These are phyloP conservation scores for Chymomyza procnemis DNA, from an alignment of 2,888 invertebrate genomes.

Conservation along the genomic window DNA sequence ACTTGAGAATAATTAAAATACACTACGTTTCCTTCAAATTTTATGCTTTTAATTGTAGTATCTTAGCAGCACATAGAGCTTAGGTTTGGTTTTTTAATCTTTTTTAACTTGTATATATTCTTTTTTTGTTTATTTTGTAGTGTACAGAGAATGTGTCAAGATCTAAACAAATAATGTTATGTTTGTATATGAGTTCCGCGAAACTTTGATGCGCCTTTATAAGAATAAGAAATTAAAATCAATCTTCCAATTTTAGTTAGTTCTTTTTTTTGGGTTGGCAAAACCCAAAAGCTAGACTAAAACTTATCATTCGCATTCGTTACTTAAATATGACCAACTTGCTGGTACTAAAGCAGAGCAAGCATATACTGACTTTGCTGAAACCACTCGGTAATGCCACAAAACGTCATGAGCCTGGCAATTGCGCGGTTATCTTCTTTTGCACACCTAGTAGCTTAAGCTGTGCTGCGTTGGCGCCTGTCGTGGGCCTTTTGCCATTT, in stretches of 20 bases:
- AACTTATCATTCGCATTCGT: too few species aligned
- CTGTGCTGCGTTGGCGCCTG: conserved; percentile 92
- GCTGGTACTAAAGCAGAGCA: conserved; percentile 70
- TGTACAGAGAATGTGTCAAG: neutral
- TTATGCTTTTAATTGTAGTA: neutral
- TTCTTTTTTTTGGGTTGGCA: neutral
- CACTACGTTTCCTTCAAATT: neutral
- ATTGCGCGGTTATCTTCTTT: conserved; percentile 90
- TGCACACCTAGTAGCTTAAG: conserved; percentile 94
- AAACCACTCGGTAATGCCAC: conserved; percentile 77
- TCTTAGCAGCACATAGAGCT: neutral
- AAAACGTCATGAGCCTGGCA: conserved; percentile 82
- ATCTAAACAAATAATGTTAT: neutral
- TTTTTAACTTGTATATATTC: too few species aligned
- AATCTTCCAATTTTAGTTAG: neutral
- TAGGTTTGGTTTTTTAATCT: neutral
- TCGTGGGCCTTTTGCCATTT: conserved; percentile 92
- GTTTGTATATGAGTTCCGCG: neutral
- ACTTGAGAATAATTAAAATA: neutral
- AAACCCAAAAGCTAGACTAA: neutral
- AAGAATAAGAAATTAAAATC: neutral
- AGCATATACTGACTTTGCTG: conserved; percentile 74
- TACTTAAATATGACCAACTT: conserved; percentile 51
- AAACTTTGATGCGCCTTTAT: neutral
- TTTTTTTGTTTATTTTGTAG: neutral